Evolutionary conservation across 2,888 invertebrate genomes (phyloP), one percentile per base, ranked within the genome.

Genomic region (Drosophila histrio): DNA sequence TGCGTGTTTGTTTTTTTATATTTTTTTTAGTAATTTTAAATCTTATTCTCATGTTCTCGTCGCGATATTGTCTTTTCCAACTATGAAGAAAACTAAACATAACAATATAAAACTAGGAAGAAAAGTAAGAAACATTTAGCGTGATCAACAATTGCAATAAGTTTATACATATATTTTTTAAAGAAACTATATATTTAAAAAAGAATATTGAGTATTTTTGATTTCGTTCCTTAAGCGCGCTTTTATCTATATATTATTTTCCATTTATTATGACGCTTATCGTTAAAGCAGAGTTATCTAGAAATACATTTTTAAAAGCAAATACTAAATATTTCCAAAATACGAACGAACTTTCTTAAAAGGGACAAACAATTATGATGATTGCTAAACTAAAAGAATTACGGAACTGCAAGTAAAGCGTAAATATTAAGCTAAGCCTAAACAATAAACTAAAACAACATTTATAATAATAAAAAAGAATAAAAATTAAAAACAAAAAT

Each of bases 191-290:
- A 28, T 38, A 28, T 72, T 53, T 52, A 41, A 24, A 24, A 21
- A 26, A 24, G 19, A 26, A 43, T 54, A 72, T 72, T 63, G 60
- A 63, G 56, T 61, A 58, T 26, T 26, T 59, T 49, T 62, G 52
- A 65, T 68, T 62, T 67, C 26, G 56, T 77, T 70, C 34, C 49
- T 62, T 73, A 26, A 24, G n/a, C 36, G 36, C 21, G 22, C 22
- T 30, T 61, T 58, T 73, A 47, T 60, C 60, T 60, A 49, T 44
- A 57, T 19, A 46, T 34, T 56, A 24, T 22, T 71, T 77, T 77
- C 77, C 74, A 74, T 59, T 77, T 58, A 50, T 61, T 19, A 77
- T 74, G 73, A 77, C 73, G 77, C 74, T 74, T 74, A 77, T 72
- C 44, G 49, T 57, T 57, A 76, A 64, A 77, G 58, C 73, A 67